phyloP scores from a whole-genome alignment of 2,888 invertebrate species.

The Petrolisthes manimaculis region DNA sequence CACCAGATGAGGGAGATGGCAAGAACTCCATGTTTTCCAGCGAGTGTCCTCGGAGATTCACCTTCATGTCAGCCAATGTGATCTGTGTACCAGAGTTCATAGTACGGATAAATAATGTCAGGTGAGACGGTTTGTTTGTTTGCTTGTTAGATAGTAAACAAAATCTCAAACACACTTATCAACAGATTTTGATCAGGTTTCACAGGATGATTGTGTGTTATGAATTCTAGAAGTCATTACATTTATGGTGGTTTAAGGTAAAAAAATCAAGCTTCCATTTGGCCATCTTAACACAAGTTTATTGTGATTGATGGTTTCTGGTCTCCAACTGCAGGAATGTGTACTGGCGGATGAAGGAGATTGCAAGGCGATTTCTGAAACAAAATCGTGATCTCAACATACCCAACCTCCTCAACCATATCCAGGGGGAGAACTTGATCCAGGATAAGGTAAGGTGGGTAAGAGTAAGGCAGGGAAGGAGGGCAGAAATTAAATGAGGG shows the following conservation, averaged over 20 bases:
- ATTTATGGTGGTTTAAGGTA: no score
- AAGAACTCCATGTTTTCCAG: not conserved
- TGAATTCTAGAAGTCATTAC: no score
- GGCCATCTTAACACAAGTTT: no score
- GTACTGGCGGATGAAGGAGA: conserved; percentile 22
- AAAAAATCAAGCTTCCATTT: no score
- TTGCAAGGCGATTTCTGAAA: not conserved
- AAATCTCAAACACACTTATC: no score
- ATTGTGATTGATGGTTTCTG: no score
- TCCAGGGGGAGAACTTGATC: conserved; percentile 13
- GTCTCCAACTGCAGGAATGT: not conserved
- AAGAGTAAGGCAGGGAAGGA: not conserved
- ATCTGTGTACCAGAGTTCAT: not conserved
- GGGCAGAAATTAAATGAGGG: not conserved
- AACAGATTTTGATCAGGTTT: not conserved
- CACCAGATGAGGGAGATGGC: not conserved
- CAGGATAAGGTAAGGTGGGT: conserved; percentile 11
- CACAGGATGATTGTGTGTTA: not conserved
- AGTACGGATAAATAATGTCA: conserved; percentile 4
- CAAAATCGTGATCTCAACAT: conserved; percentile 12
- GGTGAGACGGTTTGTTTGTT: not conserved
- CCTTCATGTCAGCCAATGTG: conserved; percentile 1
- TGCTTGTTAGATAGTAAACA: not conserved
- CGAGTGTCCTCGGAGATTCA: not conserved
- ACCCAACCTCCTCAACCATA: conserved; percentile 3